Conservation (phyloP, 2,888 invertebrate genomes). For the Ormyrus pomaceus region DNA sequence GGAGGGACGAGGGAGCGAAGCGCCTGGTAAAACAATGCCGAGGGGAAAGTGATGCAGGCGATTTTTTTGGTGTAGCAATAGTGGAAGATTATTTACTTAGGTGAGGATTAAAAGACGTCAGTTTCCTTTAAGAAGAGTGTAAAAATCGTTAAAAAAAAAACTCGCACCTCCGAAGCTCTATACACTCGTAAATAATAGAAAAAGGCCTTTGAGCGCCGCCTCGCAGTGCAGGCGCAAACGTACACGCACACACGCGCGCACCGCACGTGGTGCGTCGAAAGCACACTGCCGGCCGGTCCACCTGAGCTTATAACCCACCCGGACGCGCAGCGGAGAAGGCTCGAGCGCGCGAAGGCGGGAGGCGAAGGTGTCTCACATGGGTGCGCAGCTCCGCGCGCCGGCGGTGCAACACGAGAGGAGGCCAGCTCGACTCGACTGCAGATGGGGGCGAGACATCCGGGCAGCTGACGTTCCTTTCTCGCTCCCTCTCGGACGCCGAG, state of each 20-base stretch:
- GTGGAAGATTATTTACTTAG: too few relatives aligned
- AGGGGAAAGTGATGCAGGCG: too few relatives aligned
- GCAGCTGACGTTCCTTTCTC: conserved; percentile 73
- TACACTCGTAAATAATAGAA: too few relatives aligned
- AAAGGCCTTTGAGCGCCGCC: background rate
- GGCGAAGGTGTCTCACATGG: conserved; percentile 75
- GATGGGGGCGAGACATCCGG: conserved; percentile 75
- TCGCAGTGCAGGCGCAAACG: background rate
- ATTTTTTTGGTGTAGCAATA: too few relatives aligned
- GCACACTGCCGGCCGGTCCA: conserved; percentile 15
- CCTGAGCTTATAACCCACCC: conserved; percentile 9
- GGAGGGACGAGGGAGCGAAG: background rate
- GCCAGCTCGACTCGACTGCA: conserved; percentile 61
- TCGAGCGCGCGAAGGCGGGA: conserved; percentile 61
- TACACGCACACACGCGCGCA: background rate
- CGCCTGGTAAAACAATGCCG: too few relatives aligned
- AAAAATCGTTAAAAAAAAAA: too few relatives aligned
- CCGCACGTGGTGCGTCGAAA: background rate
- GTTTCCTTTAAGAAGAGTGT: too few relatives aligned
- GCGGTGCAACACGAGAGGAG: conserved; percentile 67
- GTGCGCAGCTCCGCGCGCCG: conserved; percentile 67
- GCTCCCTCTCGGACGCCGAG: conserved; percentile 52
- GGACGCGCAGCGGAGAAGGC: background rate
- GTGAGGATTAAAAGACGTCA: too few relatives aligned
- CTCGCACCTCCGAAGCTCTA: too few relatives aligned